Conservation (phyloP, 37 sponge, comb jelly and placozoan species). For the Aplysina aerophoba region DNA sequence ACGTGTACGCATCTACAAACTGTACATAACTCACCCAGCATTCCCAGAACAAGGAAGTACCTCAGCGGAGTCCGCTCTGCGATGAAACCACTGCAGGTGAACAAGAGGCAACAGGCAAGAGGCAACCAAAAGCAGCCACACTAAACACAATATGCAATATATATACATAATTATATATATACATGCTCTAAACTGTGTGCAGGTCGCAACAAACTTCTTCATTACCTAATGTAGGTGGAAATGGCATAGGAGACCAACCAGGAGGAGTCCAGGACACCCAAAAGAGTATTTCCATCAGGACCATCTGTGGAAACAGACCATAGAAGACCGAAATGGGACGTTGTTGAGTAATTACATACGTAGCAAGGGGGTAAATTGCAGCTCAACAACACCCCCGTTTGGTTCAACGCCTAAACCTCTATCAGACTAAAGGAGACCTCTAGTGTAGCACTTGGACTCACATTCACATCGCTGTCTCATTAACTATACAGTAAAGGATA, state of each 20-base stretch:
- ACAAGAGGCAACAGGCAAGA: not conserved
- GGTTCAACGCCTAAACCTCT: no score
- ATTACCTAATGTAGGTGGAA: constrained; percentile 44
- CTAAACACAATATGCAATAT: no score
- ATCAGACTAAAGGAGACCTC: no score
- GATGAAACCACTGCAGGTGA: constrained; percentile 78
- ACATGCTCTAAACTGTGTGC: not conserved
- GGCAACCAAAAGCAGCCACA: not conserved
- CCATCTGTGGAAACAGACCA: not conserved
- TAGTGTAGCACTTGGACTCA: no score
- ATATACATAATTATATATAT: no score
- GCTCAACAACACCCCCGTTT: no score
- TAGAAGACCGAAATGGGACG: not conserved
- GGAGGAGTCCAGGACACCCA: constrained; percentile 63
- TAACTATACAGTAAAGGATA: not conserved
- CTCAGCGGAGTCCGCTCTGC: constrained; percentile 85
- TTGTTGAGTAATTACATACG: not conserved
- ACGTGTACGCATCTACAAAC: not conserved
- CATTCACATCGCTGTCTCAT: no score
- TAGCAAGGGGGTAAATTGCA: no score
- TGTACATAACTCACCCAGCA: constrained; percentile 67
- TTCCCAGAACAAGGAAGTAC: constrained; percentile 87
- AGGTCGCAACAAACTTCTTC: not conserved
- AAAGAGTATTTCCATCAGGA: constrained; percentile 36
- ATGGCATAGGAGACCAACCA: constrained; percentile 72